A percentile compares a stretch with the other conserved stretches of the same genome.
These are phyloP conservation scores for Notodonta dromedarius DNA, from an alignment of 2,888 invertebrate species.

Conservation along the genomic window DNA sequence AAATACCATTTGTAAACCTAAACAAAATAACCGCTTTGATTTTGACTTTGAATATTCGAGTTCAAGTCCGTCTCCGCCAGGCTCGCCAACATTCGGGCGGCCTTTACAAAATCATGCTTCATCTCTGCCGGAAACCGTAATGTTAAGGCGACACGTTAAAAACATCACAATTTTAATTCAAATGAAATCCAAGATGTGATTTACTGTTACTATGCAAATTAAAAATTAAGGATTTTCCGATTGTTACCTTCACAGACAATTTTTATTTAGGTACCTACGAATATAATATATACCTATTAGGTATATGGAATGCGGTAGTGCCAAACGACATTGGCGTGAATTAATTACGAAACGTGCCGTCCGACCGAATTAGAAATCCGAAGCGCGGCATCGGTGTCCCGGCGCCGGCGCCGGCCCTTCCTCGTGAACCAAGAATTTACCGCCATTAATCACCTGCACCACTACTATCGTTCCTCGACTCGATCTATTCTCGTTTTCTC, in stretches of 20 bases:
- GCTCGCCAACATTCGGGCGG: too few relatives aligned
- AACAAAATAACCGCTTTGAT: too few relatives aligned
- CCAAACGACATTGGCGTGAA: slow-evolving; percentile 30
- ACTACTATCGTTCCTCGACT: slow-evolving; percentile 27
- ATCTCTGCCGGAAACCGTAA: too few relatives aligned
- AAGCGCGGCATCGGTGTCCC: slow-evolving; percentile 39
- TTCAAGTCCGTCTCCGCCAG: too few relatives aligned
- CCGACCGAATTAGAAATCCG: slow-evolving; percentile 45
- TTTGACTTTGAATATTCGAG: too few relatives aligned
- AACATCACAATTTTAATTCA: too few relatives aligned
- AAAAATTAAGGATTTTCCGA: background rate
- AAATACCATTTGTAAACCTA: too few relatives aligned
- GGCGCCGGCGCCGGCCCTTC: slow-evolving; percentile 37
- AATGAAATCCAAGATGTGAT: too few relatives aligned
- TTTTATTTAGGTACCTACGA: too few relatives aligned
- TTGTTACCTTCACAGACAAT: background rate
- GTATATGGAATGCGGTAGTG: background rate
- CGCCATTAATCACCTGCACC: slow-evolving; percentile 46
- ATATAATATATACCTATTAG: background rate
- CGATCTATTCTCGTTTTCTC: slow-evolving; percentile 12
- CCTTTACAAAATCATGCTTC: too few relatives aligned
- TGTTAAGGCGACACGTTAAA: too few relatives aligned
- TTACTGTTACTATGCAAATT: too few relatives aligned
- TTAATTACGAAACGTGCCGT: slow-evolving; percentile 41
- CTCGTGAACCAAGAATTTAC: slow-evolving; percentile 35